Evolutionary conservation across 2,797 vertebrate genomes (phyloP).

Genomic region (Takifugu ocellatus): DNA sequence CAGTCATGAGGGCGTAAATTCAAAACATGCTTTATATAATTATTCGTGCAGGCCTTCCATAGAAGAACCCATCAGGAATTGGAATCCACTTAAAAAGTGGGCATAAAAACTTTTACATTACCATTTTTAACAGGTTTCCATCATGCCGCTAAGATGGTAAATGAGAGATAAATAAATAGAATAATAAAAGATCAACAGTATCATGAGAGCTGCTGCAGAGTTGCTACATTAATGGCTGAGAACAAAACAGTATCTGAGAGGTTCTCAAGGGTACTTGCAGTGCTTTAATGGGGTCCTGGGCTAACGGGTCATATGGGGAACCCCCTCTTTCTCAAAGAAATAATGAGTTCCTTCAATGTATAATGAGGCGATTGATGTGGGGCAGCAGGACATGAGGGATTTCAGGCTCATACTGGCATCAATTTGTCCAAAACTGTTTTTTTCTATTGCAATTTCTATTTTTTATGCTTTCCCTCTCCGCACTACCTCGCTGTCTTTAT

Average conservation of each 20-base stretch:
- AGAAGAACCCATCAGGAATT: too few relatives aligned
- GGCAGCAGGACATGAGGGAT: constrained; percentile 31
- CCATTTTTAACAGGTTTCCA: constrained; percentile 20
- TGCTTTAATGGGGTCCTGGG: constrained; percentile 65
- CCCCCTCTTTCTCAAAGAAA: constrained; percentile 60
- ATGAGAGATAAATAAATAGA: constrained; percentile 51
- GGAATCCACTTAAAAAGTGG: too few relatives aligned
- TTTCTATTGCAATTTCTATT: constrained; percentile 34
- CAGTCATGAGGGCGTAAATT: too few relatives aligned
- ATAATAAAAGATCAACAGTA: constrained; percentile 65
- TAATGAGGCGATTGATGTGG: constrained; percentile 63
- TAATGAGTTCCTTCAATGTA: constrained; percentile 68
- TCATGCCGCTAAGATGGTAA: constrained; percentile 62
- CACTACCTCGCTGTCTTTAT: constrained; percentile 50
- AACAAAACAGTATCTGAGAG: constrained; percentile 52
- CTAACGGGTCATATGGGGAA: constrained; percentile 48
- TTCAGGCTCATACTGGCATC: constrained; percentile 51
- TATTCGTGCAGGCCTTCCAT: too few relatives aligned
- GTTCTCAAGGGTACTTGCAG: constrained; percentile 51
- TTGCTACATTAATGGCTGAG: neutral
- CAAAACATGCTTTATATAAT: too few relatives aligned
- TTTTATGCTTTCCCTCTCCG: constrained; percentile 21
- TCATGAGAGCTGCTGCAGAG: constrained; percentile 42
- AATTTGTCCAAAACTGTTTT: constrained; percentile 52
- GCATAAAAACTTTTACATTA: too few relatives aligned